These are phyloP conservation scores for Hyposoter didymator DNA, from an alignment of 2,888 invertebrate species.

Conservation along the genomic window DNA sequence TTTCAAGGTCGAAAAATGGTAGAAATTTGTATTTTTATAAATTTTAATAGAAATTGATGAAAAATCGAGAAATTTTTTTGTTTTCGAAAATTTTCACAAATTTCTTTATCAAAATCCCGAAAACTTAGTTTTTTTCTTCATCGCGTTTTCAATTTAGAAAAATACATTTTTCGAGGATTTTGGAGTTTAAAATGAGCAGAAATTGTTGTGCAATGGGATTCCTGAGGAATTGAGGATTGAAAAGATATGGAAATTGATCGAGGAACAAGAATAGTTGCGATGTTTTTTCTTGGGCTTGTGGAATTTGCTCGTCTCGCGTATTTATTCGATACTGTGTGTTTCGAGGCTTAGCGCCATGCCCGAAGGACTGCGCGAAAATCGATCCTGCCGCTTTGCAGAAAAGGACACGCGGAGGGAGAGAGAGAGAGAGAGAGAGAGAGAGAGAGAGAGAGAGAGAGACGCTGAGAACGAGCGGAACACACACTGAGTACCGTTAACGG, in stretches of 20 bases:
- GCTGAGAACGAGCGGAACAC: conserved; percentile 24
- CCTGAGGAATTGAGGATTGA: background rate
- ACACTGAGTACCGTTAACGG: conserved; percentile 52
- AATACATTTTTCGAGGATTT: too few relatives aligned
- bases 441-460: background rate
- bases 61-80: too few relatives aligned
- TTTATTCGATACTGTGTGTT: conserved; percentile 7
- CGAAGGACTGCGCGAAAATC: conserved; percentile 47
- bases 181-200: too few relatives aligned
- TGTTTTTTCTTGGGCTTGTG: background rate
- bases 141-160: too few relatives aligned
- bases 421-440: background rate
- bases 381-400: conserved; percentile 40
- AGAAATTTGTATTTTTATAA: too few relatives aligned
- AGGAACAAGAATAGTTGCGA: background rate
- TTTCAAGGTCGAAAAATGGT: too few relatives aligned
- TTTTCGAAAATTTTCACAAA: too few relatives aligned
- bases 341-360: background rate
- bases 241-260: background rate
- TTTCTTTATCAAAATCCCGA: too few relatives aligned
- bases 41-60: too few relatives aligned
- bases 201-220: too few relatives aligned
- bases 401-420: conserved; percentile 10
- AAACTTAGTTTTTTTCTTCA: too few relatives aligned
- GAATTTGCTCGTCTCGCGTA: background rate